These are phyloP conservation scores for Apocrypta bakeri DNA, from an alignment of 1,140 invertebrate genomes.

Conservation along the genomic window DNA sequence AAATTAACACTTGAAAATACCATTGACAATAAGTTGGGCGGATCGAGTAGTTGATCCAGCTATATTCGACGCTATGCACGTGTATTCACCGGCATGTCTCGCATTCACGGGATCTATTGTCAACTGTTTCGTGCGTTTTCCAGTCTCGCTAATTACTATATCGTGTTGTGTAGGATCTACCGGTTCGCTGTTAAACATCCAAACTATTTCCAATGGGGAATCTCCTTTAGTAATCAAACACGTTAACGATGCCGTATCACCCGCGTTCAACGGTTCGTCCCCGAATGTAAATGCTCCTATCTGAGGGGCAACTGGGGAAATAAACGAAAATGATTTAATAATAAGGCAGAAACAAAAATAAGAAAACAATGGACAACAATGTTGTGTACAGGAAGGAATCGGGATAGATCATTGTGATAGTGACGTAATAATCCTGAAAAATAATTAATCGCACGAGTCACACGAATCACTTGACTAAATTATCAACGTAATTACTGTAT, in stretches of 20 bases:
- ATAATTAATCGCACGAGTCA: not conserved
- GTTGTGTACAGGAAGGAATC: not conserved
- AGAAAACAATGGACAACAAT: not conserved
- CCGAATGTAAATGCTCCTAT: slow-evolving; percentile 84
- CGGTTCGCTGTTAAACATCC: slow-evolving; percentile 68
- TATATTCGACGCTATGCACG: slow-evolving; percentile 78
- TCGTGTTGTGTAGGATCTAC: slow-evolving; percentile 74
- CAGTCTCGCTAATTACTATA: slow-evolving; percentile 53
- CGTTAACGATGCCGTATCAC: slow-evolving; percentile 74
- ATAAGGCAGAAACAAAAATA: not conserved
- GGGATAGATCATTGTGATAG: not conserved
- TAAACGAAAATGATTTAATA: not conserved
- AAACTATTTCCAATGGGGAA: slow-evolving; percentile 72
- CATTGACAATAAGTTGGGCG: slow-evolving; percentile 77
- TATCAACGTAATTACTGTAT: not conserved
- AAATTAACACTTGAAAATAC: slow-evolving; percentile 60
- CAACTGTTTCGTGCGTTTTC: slow-evolving; percentile 75
- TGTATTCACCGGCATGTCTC: slow-evolving; percentile 78
- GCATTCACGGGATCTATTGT: slow-evolving; percentile 76
- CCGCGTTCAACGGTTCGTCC: slow-evolving; percentile 74
- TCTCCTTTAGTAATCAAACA: slow-evolving; percentile 76
- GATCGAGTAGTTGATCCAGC: slow-evolving; percentile 76
- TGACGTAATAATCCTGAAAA: not conserved
- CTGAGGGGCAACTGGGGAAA: slow-evolving; percentile 74
- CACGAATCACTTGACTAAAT: not conserved